phyloP scores from a whole-genome alignment of 2,797 vertebrate genomes.

The Pipistrellus nathusii region DNA sequence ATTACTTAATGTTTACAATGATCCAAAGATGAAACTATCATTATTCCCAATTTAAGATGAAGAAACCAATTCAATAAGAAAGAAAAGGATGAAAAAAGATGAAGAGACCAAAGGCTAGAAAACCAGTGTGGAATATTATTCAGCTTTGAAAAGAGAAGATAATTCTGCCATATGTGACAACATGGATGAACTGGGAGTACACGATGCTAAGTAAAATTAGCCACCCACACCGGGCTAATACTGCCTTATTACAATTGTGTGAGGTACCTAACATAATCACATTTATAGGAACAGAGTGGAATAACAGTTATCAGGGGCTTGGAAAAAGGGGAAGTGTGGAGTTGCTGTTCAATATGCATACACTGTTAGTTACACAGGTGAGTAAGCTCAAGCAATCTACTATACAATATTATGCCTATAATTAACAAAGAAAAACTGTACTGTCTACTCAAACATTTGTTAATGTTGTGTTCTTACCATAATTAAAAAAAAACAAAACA shows the following conservation, averaged over 20 bases:
- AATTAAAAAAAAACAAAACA: background rate
- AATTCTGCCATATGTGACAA: background rate
- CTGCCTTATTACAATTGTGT: background rate
- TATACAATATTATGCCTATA: background rate
- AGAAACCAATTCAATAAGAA: background rate
- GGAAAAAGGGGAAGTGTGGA: background rate
- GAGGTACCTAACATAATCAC: background rate
- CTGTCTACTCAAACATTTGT: background rate
- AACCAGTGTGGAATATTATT: background rate
- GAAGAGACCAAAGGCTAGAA: background rate
- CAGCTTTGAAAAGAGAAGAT: background rate
- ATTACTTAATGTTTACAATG: background rate
- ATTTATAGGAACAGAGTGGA: background rate
- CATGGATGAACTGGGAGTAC: background rate
- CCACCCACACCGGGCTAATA: background rate
- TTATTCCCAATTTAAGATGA: background rate
- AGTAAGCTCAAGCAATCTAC: background rate
- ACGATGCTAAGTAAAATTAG: background rate
- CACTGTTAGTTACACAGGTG: background rate
- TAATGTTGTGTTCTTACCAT: background rate
- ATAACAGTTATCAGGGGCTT: background rate
- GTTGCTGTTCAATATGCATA: background rate
- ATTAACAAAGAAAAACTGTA: background rate
- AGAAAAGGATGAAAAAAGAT: background rate
- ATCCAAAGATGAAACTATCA: background rate